Evolutionary conservation across 2,888 invertebrate species (phyloP).

Genomic region (Apocheima hispidaria): DNA sequence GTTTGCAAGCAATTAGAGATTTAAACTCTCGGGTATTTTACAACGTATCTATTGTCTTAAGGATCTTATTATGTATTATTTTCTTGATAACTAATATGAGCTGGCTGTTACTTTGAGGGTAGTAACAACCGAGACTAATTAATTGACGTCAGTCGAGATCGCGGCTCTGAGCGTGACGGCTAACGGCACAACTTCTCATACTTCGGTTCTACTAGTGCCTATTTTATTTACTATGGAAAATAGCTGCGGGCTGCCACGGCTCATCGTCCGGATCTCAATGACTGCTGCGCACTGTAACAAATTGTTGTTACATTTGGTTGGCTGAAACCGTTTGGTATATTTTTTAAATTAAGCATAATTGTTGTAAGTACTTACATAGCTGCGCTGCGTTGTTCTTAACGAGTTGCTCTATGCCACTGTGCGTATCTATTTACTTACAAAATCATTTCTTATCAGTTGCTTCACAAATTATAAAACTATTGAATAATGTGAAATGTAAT

Average conservation of each 20-base stretch:
- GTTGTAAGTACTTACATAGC: too few relatives aligned
- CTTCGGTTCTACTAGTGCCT: conserved; percentile 46
- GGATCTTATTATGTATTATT: background rate
- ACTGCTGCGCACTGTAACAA: conserved; percentile 46
- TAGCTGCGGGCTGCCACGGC: conserved; percentile 60
- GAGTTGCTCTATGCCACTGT: too few relatives aligned
- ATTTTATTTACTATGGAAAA: conserved; percentile 67
- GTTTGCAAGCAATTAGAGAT: background rate
- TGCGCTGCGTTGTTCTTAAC: too few relatives aligned
- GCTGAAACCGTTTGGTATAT: too few relatives aligned
- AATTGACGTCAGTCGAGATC: conserved; percentile 48
- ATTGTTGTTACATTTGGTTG: background rate
- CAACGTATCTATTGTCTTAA: background rate
- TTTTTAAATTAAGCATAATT: too few relatives aligned
- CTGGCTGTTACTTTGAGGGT: conserved; percentile 41
- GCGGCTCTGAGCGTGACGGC: conserved; percentile 62
- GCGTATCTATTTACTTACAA: background rate
- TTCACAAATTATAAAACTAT: conserved; percentile 21
- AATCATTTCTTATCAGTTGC: conserved; percentile 19
- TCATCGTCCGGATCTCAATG: conserved; percentile 58
- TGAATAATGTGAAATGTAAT: conserved; percentile 45
- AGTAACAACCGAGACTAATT: conserved; percentile 58
- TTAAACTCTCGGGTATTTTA: background rate
- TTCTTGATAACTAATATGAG: conserved; percentile 2
- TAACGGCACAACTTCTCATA: conserved; percentile 58